Evolutionary conservation across 2,113 vertebrate species (phyloP).

Genomic region (Malurus melanocephalus): DNA sequence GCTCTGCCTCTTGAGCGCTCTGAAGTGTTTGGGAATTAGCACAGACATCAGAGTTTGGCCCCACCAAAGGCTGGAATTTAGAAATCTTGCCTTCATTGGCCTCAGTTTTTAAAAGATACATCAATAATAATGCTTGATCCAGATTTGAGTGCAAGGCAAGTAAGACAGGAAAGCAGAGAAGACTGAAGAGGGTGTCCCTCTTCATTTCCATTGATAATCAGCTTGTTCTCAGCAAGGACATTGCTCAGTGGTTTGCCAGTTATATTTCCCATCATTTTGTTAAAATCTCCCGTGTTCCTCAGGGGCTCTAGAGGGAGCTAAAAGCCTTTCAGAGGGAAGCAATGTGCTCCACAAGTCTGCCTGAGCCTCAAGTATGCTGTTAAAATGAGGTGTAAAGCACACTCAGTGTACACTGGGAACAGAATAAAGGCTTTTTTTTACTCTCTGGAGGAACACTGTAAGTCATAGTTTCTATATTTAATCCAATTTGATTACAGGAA

Average conservation of each 20-base stretch:
- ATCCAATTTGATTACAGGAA: conserved; percentile 33
- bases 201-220: background rate
- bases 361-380: background rate
- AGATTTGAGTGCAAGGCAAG: accelerated
- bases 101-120: background rate
- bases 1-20: background rate
- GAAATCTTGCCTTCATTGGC: background rate
- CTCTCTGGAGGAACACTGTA: background rate
- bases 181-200: background rate
- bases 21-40: background rate
- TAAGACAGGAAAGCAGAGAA: background rate
- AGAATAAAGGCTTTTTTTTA: background rate
- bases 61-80: background rate
- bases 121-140: background rate
- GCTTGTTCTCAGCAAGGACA: background rate
- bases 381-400: conserved; percentile 14
- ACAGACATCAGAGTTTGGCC: background rate
- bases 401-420: background rate
- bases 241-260: background rate
- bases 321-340: conserved; percentile 19
- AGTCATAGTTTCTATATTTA: conserved; percentile 26
- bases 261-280: background rate
- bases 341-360: background rate
- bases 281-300: background rate
- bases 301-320: conserved; percentile 64